These are phyloP conservation scores for Acanthis flammea DNA, from an alignment of 2,797 vertebrate species.

Conservation along the genomic window DNA sequence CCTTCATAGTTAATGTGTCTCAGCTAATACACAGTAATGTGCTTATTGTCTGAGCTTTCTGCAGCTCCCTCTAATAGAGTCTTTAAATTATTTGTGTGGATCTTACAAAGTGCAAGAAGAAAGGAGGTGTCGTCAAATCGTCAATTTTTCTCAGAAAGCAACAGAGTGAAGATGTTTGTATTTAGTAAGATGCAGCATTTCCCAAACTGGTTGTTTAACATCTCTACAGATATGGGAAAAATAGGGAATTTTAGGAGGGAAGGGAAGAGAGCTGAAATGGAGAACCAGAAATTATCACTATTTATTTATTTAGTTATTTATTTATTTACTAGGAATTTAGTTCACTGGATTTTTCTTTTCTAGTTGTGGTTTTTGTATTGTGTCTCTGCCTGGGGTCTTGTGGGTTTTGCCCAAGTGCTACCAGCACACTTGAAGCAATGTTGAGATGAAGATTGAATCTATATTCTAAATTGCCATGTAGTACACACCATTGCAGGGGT, in stretches of 20 bases:
- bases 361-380: not conserved
- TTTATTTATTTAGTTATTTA: not conserved
- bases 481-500: not conserved
- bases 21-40: not conserved
- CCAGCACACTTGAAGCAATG: not conserved
- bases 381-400: not conserved
- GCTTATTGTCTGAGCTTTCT: not conserved
- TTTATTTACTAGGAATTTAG: not conserved
- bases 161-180: not conserved
- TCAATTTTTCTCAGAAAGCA: not conserved
- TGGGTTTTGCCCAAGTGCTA: not conserved
- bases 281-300: not conserved
- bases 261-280: not conserved
- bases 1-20: not conserved
- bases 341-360: not conserved
- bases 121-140: not conserved
- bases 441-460: not conserved
- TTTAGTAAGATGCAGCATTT: not conserved
- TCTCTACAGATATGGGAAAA: not conserved
- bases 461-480: not conserved
- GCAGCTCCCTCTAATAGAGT: not conserved
- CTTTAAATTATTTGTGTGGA: not conserved
- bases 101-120: not conserved
- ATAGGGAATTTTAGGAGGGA: not conserved
- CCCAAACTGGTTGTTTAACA: not conserved